phyloP scores from a whole-genome alignment of 1,140 invertebrate species.

The Physella acuta region DNA sequence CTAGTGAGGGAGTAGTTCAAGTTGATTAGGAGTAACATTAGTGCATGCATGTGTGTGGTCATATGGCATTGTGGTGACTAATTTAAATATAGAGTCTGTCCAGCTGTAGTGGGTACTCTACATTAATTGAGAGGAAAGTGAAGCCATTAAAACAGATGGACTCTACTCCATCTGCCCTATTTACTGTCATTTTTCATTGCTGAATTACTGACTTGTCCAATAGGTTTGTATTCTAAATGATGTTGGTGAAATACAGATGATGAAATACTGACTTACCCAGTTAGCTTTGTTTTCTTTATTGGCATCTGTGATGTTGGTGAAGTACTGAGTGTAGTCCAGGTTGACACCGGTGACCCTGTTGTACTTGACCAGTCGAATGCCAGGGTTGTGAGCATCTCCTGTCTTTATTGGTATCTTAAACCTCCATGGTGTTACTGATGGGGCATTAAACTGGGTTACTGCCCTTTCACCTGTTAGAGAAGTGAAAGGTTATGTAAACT shows the following conservation, averaged over 20 bases:
- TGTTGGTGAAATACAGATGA: too few species aligned
- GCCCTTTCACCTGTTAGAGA: too few species aligned
- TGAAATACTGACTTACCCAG: slow-evolving; percentile 23
- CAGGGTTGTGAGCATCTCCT: slow-evolving; percentile 70
- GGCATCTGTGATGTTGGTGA: slow-evolving; percentile 77
- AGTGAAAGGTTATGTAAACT: too few species aligned
- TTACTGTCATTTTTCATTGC: too few species aligned
- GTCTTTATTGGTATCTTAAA: slow-evolving; percentile 32
- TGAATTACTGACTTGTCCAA: too few species aligned
- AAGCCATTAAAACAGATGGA: too few species aligned
- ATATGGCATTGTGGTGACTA: too few species aligned
- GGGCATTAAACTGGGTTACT: slow-evolving; percentile 38
- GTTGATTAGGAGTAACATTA: background rate
- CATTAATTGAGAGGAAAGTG: too few species aligned
- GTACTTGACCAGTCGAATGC: slow-evolving; percentile 83
- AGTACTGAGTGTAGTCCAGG: slow-evolving; percentile 86
- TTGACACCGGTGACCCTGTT: slow-evolving; percentile 80
- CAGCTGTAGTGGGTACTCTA: too few species aligned
- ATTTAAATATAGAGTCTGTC: too few species aligned
- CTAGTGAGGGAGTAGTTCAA: slow-evolving; percentile 3
- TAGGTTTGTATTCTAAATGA: too few species aligned
- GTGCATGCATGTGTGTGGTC: background rate
- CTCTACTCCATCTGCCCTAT: too few species aligned
- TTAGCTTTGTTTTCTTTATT: slow-evolving; percentile 65
- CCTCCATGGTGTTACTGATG: slow-evolving; percentile 48